Evolutionary conservation across 2,797 vertebrate species (phyloP).

Genomic region (Threskiornis aethiopicus): DNA sequence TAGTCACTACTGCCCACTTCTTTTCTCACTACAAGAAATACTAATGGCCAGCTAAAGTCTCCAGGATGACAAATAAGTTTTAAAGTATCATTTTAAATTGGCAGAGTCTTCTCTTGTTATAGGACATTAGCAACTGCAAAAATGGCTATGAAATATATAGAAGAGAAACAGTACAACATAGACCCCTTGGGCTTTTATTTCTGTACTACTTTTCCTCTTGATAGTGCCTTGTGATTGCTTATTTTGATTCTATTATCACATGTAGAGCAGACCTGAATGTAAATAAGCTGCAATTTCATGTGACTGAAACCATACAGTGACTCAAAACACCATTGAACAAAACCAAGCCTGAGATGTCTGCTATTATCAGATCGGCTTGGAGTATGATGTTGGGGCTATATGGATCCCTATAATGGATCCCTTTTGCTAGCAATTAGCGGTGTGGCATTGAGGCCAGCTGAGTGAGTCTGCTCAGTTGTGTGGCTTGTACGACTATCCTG

Average conservation of each 20-base stretch:
- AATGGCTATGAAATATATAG: not conserved
- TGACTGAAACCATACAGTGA: not conserved
- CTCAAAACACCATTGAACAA: not conserved
- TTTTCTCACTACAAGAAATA: not conserved
- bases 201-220: not conserved
- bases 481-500: accelerated
- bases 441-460: not conserved
- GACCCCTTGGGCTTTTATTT: not conserved
- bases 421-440: not conserved
- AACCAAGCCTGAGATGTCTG: not conserved
- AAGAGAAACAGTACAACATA: not conserved
- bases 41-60: not conserved
- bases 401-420: not conserved
- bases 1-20: not conserved
- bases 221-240: not conserved
- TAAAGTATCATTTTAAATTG: not conserved
- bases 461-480: not conserved
- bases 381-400: not conserved
- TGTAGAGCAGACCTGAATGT: not conserved
- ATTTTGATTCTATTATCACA: not conserved
- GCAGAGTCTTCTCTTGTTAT: not conserved
- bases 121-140: not conserved
- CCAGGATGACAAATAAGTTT: not conserved
- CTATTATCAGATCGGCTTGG: not conserved
- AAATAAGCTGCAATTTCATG: not conserved